Evolutionary conservation across 2,113 vertebrate species (phyloP), one percentile per base, ranked within the genome.

Genomic region (human (Homo sapiens)): DNA sequence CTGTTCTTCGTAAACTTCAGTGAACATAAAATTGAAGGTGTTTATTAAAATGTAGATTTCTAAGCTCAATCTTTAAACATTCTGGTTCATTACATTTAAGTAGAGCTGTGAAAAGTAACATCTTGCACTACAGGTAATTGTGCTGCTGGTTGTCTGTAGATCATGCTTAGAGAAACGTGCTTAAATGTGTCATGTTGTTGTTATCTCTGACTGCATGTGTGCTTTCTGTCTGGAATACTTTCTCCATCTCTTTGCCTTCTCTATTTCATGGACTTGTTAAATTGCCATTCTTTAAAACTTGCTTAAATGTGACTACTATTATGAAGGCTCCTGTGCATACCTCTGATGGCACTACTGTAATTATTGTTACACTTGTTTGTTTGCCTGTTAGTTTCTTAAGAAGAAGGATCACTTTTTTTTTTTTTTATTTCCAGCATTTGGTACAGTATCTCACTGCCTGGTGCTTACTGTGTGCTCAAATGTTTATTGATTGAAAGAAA

Each of bases 1-100:
- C 12, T 83, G 38, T 68, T 55, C 35, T 89, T 96, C 18, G 48
- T 93, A 57, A 93, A 82, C 68, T 57, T 68, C 30, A 66, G 45
- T 66, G 68, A 87, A 92, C 17, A 52, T 66, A 82, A 72, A 45
- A 73, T 55, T 81, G 35, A 88, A 91, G 45, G 43, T 75, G 38
- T 45, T 96, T 82, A 57, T 92, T 87, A 87, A 81, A 73, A 38
- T 92, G n/a, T 30, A 95, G 55, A 88, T 88, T 82, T 52, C n/a
- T 68, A 55, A 72, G 45, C 55, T 68, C 8, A 8, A 75, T 55
- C 22, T 92, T 80, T 73, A 87, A 72, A 40, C 50, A 50, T 61
- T 72, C 55, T 86, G 2, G 81, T 80, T 86, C 25, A 50, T 70
- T 40, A 5, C 27, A 6, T 40, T 86, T 35, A 87, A 88, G 27